Evolutionary conservation across 2,888 invertebrate genomes (phyloP).

Genomic region (Macaria notata): DNA sequence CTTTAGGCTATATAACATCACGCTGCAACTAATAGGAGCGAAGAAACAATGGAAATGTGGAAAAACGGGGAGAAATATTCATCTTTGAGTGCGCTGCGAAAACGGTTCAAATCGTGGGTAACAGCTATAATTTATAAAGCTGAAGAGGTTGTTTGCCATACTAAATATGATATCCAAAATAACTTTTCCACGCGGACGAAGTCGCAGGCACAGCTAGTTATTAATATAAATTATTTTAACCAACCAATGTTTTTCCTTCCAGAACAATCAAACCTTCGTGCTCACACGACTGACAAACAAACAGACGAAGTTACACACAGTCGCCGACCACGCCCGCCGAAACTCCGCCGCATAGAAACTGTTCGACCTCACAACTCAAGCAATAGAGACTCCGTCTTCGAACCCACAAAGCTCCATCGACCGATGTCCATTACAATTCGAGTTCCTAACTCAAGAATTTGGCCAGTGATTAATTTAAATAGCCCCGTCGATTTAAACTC

Average conservation of each 20-base stretch:
- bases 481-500: background rate
- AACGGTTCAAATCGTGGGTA: too few relatives aligned
- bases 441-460: conserved; percentile 58
- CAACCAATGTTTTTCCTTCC: conserved; percentile 25
- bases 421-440: conserved; percentile 55
- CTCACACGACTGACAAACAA: conserved; percentile 42
- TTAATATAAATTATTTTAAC: too few relatives aligned
- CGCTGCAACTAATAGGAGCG: too few relatives aligned
- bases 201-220: too few relatives aligned
- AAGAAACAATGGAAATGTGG: too few relatives aligned
- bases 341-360: conserved; percentile 50
- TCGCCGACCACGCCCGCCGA: conserved; percentile 53
- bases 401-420: conserved; percentile 52
- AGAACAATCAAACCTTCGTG: conserved; percentile 45
- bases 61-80: too few relatives aligned
- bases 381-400: conserved; percentile 57
- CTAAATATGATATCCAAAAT: too few relatives aligned
- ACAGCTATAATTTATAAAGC: too few relatives aligned
- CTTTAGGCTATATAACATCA: too few relatives aligned
- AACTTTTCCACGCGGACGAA: too few relatives aligned
- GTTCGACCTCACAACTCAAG: conserved; percentile 32
- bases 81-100: too few relatives aligned
- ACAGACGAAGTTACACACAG: conserved; percentile 51
- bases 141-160: too few relatives aligned
- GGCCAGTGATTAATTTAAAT: conserved; percentile 19